phyloP scores from a whole-genome alignment of 2,113 vertebrate genomes.

The Tyto alba region DNA sequence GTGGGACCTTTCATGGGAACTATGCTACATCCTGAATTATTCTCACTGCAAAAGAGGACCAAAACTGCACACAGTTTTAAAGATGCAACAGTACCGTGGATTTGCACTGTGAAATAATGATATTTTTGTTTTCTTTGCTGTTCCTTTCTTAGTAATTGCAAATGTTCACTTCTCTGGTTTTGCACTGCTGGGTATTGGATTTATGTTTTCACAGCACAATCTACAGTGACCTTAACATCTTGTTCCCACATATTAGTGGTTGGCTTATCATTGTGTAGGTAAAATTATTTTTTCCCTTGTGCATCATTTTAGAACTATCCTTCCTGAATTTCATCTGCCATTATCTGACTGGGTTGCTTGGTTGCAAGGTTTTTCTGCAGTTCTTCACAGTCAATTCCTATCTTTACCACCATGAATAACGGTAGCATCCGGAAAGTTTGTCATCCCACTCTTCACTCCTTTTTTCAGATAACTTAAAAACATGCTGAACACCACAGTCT shows the following conservation, averaged over 20 bases:
- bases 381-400: not conserved
- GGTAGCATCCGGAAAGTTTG: not conserved
- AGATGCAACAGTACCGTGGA: not conserved
- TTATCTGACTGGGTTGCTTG: conserved; percentile 4
- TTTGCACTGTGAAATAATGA: not conserved
- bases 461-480: conserved; percentile 8
- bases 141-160: not conserved
- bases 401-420: conserved; percentile 7
- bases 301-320: not conserved
- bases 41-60: not conserved
- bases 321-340: not conserved
- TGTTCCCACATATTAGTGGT: not conserved
- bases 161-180: not conserved
- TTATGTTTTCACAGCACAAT: not conserved
- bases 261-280: not conserved
- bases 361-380: not conserved
- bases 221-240: not conserved
- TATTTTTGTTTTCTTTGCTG: not conserved
- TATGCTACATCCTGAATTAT: not conserved
- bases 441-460: not conserved
- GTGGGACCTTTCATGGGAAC: not conserved
- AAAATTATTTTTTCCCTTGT: not conserved
- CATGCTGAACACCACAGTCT: not conserved
- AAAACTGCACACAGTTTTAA: not conserved
- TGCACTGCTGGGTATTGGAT: not conserved